Percentiles rank a stretch among this genome's conserved stretches.
Evolutionary conservation across 1,140 invertebrate species (phyloP).

Genomic region (Pachypsylla venusta): DNA sequence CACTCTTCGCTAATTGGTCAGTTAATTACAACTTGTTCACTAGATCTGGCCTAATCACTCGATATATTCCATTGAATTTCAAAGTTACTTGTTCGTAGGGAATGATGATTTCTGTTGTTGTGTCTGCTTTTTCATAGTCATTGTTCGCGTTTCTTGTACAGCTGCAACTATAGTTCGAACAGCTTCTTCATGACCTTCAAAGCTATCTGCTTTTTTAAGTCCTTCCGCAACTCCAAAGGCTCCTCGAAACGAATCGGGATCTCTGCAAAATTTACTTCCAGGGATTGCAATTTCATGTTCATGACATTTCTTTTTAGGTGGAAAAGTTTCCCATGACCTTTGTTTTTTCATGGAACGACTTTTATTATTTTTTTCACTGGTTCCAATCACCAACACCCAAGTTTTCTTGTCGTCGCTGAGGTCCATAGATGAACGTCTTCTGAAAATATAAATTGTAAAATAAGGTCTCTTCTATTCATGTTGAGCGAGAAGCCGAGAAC

Average conservation of each 20-base stretch:
- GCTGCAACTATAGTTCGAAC: conserved; percentile 51
- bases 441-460: too few species aligned
- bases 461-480: too few species aligned
- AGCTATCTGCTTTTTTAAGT: conserved; percentile 40
- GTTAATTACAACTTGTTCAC: too few species aligned
- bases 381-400: conserved; percentile 34
- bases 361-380: conserved; percentile 31
- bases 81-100: too few species aligned
- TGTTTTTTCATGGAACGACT: conserved; percentile 40
- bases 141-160: conserved; percentile 44
- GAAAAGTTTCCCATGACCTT: conserved; percentile 49
- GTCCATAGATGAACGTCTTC: conserved; percentile 22
- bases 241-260: conserved; percentile 28
- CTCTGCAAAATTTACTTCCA: conserved; percentile 25
- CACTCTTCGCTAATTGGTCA: too few species aligned
- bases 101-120: background rate
- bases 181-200: conserved; percentile 55
- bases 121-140: conserved; percentile 16
- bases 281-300: conserved; percentile 11
- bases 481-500: background rate
- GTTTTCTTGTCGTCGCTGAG: conserved; percentile 33
- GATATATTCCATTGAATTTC: too few species aligned
- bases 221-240: conserved; percentile 24
- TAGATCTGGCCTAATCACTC: too few species aligned
- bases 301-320: conserved; percentile 33